These are phyloP conservation scores for Cisticola juncidis DNA, from an alignment of 2,113 vertebrate species.

Conservation along the genomic window DNA sequence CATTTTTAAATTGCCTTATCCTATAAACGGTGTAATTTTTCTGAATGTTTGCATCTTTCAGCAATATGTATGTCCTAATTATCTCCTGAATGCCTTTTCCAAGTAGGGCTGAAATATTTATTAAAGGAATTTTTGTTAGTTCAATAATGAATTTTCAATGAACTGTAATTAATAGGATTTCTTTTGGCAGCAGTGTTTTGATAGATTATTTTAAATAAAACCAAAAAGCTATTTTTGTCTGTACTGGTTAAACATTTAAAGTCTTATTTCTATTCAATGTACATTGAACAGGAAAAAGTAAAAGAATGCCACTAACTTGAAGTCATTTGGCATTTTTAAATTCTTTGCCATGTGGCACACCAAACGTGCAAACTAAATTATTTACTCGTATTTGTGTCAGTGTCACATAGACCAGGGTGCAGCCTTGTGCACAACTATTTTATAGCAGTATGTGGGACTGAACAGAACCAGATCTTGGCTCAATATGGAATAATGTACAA, in stretches of 20 bases:
- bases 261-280: not conserved
- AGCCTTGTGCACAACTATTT: not conserved
- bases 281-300: not conserved
- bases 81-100: not conserved
- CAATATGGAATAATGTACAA: not conserved
- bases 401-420: not conserved
- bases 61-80: not conserved
- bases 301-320: not conserved
- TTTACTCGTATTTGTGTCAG: not conserved
- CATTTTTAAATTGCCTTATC: not conserved
- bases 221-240: not conserved
- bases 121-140: not conserved
- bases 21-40: not conserved
- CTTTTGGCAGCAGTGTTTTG: not conserved
- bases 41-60: not conserved
- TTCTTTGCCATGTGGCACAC: not conserved
- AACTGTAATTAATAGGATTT: not conserved
- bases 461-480: not conserved
- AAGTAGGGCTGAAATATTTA: not conserved
- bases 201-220: not conserved
- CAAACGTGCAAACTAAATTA: not conserved
- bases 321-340: not conserved
- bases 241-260: not conserved
- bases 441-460: not conserved
- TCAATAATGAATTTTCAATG: not conserved